Conservation (phyloP, 2,888 invertebrate genomes). For the Hipparchia semele region DNA sequence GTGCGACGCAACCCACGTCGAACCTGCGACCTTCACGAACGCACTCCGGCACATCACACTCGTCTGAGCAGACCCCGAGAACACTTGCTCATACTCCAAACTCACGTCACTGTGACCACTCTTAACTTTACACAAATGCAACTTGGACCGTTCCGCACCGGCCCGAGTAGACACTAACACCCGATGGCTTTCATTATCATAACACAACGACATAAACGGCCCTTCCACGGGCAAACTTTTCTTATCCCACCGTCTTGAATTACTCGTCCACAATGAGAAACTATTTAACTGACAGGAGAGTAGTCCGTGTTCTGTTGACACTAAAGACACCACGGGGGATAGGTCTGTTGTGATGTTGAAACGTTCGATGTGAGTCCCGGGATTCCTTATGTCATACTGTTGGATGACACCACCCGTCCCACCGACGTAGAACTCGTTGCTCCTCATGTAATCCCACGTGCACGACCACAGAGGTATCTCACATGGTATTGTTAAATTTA, state of each 20-base stretch:
- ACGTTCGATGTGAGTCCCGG: constrained; percentile 65
- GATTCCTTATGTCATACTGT: constrained; percentile 89
- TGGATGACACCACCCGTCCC: constrained; percentile 89
- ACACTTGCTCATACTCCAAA: constrained; percentile 83
- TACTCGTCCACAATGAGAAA: constrained; percentile 85
- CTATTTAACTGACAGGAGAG: constrained; percentile 89
- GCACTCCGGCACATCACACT: constrained; percentile 86
- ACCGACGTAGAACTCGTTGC: constrained; percentile 89
- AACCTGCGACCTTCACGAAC: constrained; percentile 52
- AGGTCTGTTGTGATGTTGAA: constrained; percentile 79
- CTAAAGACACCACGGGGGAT: constrained; percentile 87
- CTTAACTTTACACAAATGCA: constrained; percentile 71
- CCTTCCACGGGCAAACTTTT: constrained; percentile 86
- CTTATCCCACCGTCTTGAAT: constrained; percentile 67
- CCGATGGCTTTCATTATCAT: constrained; percentile 85
- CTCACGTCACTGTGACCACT: constrained; percentile 70
- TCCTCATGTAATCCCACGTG: constrained; percentile 88
- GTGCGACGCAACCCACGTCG: constrained; percentile 87
- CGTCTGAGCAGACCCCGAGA: constrained; percentile 86
- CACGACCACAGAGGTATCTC: constrained; percentile 92
- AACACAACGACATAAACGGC: constrained; percentile 89
- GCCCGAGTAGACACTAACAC: constrained; percentile 89
- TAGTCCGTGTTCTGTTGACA: constrained; percentile 84
- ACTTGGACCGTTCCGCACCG: constrained; percentile 63
- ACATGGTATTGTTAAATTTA: constrained; percentile 77